Evolutionary conservation across 2,888 invertebrate genomes (phyloP), one percentile per base, ranked within the genome.

Genomic region (Caenorhabditis sp.): DNA sequence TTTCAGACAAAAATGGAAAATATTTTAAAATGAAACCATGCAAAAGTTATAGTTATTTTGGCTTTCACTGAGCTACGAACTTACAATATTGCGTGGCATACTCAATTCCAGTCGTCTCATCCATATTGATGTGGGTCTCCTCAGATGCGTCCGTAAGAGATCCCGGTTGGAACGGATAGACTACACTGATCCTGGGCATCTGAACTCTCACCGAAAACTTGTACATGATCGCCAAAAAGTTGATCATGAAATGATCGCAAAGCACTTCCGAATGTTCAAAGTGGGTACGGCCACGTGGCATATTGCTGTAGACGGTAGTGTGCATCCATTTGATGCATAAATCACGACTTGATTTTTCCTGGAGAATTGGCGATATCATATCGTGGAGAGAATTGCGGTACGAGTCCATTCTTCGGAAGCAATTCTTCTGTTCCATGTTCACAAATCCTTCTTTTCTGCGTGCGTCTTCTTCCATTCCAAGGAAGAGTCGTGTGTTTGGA

Each of bases 191-290:
- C 89, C 95, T 94, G 88, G 95, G 94, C 78, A 96, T 90, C 90
- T 94, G 94, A 62, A 98, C 90, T 89, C 95, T 95, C 13, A 94
- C 92, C 0, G 95, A 94, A 22, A 99, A 91, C 90, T 94, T 93
- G 89, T 97, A 97, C 82, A 99, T 91, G 20, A 96, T 94, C 56
- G 94, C 93, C 86, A 96, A 92, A 17, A 97, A 90, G 91, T 98
- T 99, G 85, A 97, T 91, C 94, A 97, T 95, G 90, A 95, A 95
- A 0, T 97, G 97, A 90, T 79, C 72, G 4, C 66, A 39, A 11
- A 95, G 95, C 0, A 96, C 91, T 1, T 93, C 92, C 70, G 94
- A 92, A 87, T 95, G 95, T 89, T 96, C 95, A 9, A 48, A 48
- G 3, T 71, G 71, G 1, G 55, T 27, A 1, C 41, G 46, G 22